A percentile compares a stretch with the other conserved stretches of the same genome.
phyloP scores from a whole-genome alignment of 1,140 invertebrate genomes.

The Eufriesea mexicana region DNA sequence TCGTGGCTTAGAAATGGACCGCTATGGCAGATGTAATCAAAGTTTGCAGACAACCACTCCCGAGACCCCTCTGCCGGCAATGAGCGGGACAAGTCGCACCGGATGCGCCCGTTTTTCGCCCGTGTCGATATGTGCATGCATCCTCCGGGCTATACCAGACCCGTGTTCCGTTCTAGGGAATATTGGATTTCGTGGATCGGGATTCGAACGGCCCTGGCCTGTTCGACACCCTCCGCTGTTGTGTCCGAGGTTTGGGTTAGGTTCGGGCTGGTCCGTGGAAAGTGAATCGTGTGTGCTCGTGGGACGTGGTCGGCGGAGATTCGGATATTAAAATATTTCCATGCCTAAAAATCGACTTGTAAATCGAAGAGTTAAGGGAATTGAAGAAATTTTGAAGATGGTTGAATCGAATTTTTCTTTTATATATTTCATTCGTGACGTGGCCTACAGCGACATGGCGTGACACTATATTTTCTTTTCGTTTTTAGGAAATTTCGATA shows the following conservation, averaged over 20 bases:
- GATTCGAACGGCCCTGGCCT: neutral
- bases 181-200: constrained; percentile 6
- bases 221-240: neutral
- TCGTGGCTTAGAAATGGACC: constrained; percentile 48
- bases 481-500: too few relatives aligned
- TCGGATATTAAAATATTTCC: too few relatives aligned
- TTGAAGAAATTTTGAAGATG: too few relatives aligned
- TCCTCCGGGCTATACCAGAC: neutral
- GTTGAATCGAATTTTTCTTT: too few relatives aligned
- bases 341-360: too few relatives aligned
- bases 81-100: constrained; percentile 32
- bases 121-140: constrained; percentile 34
- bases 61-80: constrained; percentile 37
- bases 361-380: too few relatives aligned
- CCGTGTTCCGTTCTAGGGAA: neutral
- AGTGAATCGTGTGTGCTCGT: too few relatives aligned
- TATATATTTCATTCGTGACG: too few relatives aligned
- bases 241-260: neutral
- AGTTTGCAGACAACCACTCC: constrained; percentile 69
- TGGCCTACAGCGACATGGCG: too few relatives aligned
- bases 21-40: constrained; percentile 70
- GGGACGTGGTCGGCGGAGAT: too few relatives aligned
- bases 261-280: too few relatives aligned
- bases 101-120: constrained; percentile 55
- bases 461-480: too few relatives aligned